Evolutionary conservation across 2,797 vertebrate species (phyloP).

Genomic region (Parambassis ranga): DNA sequence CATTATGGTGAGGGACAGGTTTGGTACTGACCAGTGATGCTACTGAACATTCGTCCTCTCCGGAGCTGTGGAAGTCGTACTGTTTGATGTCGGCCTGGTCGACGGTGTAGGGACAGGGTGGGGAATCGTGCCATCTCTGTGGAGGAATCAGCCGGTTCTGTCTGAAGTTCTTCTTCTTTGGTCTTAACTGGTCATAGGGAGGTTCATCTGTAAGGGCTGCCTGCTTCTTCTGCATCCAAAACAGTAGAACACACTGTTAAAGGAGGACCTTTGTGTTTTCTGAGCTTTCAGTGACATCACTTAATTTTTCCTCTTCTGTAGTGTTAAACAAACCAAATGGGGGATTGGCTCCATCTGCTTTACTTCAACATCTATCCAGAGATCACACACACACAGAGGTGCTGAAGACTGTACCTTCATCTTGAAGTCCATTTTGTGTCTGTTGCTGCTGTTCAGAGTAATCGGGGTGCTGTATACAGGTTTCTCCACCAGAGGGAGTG

Average conservation of each 20-base stretch:
- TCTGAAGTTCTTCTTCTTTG: slow-evolving; percentile 89
- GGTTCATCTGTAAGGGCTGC: slow-evolving; percentile 85
- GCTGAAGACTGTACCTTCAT: slow-evolving; percentile 81
- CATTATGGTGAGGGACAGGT: too few relatives aligned
- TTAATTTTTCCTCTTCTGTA: too few relatives aligned
- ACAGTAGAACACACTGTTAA: too few relatives aligned
- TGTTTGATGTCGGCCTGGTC: slow-evolving; percentile 91
- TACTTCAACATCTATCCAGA: too few relatives aligned
- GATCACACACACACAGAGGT: too few relatives aligned
- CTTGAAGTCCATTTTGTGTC: slow-evolving; percentile 89
- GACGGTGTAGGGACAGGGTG: slow-evolving; percentile 81
- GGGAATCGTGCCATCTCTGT: slow-evolving; percentile 76
- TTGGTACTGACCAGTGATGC: slow-evolving; percentile 85
- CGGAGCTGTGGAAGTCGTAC: slow-evolving; percentile 96
- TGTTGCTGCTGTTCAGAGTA: slow-evolving; percentile 84
- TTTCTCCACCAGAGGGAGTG: slow-evolving; percentile 86
- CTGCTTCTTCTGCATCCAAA: slow-evolving; percentile 80
- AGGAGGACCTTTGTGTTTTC: too few relatives aligned
- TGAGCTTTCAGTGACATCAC: too few relatives aligned
- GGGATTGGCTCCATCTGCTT: too few relatives aligned
- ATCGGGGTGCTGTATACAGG: slow-evolving; percentile 79
- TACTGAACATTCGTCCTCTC: slow-evolving; percentile 86
- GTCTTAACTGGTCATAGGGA: slow-evolving; percentile 81
- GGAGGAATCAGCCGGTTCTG: slow-evolving; percentile 83
- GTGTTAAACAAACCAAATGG: too few relatives aligned